Conservation (phyloP, 2,113 vertebrate species). For the Bujurquina vittata region DNA sequence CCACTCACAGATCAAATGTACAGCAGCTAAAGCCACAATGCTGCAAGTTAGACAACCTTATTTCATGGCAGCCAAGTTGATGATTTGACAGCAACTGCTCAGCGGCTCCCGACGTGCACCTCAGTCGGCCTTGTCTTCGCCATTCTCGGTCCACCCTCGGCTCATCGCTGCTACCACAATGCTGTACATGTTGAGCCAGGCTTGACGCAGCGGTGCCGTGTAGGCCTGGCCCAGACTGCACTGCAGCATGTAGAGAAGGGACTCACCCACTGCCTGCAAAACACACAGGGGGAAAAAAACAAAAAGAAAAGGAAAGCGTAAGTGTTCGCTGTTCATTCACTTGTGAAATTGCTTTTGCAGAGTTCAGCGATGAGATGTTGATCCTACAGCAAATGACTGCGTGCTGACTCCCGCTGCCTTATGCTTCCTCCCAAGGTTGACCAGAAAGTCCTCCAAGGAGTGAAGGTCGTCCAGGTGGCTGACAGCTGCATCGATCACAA, state of each 20-base stretch:
- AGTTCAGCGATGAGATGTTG: background rate
- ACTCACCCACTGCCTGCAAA: slow-evolving; percentile 88
- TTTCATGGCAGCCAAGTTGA: slow-evolving; percentile 69
- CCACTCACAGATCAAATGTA: slow-evolving; percentile 71
- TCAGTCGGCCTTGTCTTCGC: slow-evolving; percentile 82
- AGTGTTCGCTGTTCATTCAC: slow-evolving; percentile 2
- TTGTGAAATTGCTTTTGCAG: slow-evolving; percentile 9
- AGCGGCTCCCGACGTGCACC: slow-evolving; percentile 27
- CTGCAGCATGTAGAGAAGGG: slow-evolving; percentile 94
- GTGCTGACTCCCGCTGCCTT: slow-evolving; percentile 88
- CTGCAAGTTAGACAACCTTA: slow-evolving; percentile 72
- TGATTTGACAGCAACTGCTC: slow-evolving; percentile 62
- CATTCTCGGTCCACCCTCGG: slow-evolving; percentile 84
- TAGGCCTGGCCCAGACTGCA: slow-evolving; percentile 88
- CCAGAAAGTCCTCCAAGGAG: slow-evolving; percentile 89
- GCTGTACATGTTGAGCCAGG: slow-evolving; percentile 91
- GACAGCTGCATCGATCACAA: slow-evolving; percentile 93
- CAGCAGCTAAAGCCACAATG: slow-evolving; percentile 61
- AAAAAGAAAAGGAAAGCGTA: background rate
- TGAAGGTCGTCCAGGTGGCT: slow-evolving; percentile 90
- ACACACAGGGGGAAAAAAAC: slow-evolving; percentile 33
- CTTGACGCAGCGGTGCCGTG: slow-evolving; percentile 83
- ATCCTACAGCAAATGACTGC: slow-evolving; percentile 89
- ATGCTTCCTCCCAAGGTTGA: slow-evolving; percentile 90
- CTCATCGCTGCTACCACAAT: slow-evolving; percentile 90